Evolutionary conservation across 2,797 vertebrate species (phyloP).

Genomic region (Mormyrops boulengeri): DNA sequence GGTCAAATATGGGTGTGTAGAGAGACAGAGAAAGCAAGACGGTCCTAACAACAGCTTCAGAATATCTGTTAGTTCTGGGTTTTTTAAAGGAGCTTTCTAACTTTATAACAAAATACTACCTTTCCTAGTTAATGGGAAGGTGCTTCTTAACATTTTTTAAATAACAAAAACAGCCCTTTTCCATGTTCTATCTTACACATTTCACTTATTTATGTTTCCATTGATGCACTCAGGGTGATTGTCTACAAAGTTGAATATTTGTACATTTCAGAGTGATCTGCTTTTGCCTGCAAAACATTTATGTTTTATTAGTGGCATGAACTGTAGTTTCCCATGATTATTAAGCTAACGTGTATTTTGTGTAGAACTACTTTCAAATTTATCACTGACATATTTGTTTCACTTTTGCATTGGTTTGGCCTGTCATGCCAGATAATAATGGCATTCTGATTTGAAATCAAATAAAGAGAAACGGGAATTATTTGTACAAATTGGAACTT

Average conservation of each 20-base stretch:
- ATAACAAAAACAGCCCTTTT: background rate
- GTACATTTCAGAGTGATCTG: background rate
- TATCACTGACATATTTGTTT: background rate
- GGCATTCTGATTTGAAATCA: background rate
- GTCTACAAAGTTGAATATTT: background rate
- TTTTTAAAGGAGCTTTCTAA: background rate
- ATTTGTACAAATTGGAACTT: background rate
- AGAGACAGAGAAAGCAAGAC: background rate
- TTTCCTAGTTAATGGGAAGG: background rate
- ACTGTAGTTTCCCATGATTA: background rate
- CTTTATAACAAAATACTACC: background rate
- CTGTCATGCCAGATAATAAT: background rate
- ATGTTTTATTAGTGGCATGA: background rate
- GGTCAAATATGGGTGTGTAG: background rate
- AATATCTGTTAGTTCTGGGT: background rate
- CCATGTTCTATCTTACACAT: background rate
- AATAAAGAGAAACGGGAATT: background rate
- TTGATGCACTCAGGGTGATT: background rate
- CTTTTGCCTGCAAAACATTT: background rate
- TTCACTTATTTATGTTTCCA: background rate
- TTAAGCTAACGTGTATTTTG: background rate
- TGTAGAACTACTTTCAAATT: background rate
- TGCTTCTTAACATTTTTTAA: background rate
- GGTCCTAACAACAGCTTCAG: background rate
- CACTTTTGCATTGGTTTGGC: background rate